Evolutionary conservation across 2,113 vertebrate species (phyloP), one percentile per base, ranked within the genome.

Genomic region (Tinamus guttatus): DNA sequence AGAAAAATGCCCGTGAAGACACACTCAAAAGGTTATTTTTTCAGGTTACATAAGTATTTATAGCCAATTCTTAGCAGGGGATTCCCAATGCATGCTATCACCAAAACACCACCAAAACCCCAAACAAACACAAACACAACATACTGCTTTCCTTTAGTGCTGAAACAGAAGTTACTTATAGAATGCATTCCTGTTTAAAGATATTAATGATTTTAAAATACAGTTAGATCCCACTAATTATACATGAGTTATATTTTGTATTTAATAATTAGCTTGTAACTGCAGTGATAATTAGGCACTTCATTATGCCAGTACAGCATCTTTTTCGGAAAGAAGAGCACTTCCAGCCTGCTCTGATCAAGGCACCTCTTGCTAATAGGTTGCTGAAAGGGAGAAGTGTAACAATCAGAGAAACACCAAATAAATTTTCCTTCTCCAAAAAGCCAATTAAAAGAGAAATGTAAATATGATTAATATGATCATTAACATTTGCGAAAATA

Each of bases 381-480:
- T 51, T 92, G 65, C 49, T 90, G 92, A 94, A 95, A 95, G 54
- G 76, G 41, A 89, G 60, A 94, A 94, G 69, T 79, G 2, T 76
- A 97, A 84, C 60, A 81, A 81, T 1, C 59, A 40, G 27, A 87
- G n/a, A 78, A 63, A 85, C 38, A 95, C 84, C 65, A 89, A 96
- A 85, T 91, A 90, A 41, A 86, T 89, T 96, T 81, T 64, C 71
- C 92, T 62, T 67, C 92, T 96, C 81, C n/a, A 75, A 96, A 94
- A 47, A 76, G 47, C 85, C 94, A 96, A 97, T 97, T 97, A 96
- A 93, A 95, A 94, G 52, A 60, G 62, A 95, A 96, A 91, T 62
- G 78, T 92, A 97, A 96, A 97, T 93, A 93, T 93, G 81, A 98
- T 59, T 95, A 95, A 98, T 94, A 63, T 70, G 73, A 41, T 30